Evolutionary conservation across 2,888 invertebrate species (phyloP), one percentile per base, ranked within the genome.

Genomic region (Temnothorax rugatulus): DNA sequence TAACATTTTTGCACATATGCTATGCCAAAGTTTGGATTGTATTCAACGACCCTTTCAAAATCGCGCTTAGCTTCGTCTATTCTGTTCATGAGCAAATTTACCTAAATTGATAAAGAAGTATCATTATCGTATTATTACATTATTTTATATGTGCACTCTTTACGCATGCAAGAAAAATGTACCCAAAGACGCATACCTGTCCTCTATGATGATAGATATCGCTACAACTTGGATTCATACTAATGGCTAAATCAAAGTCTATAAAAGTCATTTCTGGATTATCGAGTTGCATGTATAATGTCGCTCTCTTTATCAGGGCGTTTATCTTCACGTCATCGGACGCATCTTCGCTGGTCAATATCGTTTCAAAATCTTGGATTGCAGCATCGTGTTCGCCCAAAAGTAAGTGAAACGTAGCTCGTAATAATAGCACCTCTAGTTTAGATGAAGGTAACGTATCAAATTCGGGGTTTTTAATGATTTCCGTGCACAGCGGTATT

Each of bases 131-230:
- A 76, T 75, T 29, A 9, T 44, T 74, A 29, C 8, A 44, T 75
- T 63, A 75, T 2, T 44, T 44, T 29, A 9, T 61, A 18, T 8
- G 8, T 69, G n/a, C 18, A 69, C 4, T 7, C n/a, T 13, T 7
- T 38, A 57, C 11, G 57, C 57, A n/a, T 15, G 13, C 5, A n/a
- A 11, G 41, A 92, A 87, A 86, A 63, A 79, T 69, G 2, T 38
- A 5, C 0, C 41, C 1, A 25, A 52, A 25, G 2, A n/a, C n/a
- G 21, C 34, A 52, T 1, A 96, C 96, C 95, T 96, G 96, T 74
- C 99, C 99, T 87, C 99, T 96, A 93, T 99, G 99, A 94, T 99
- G 98, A 95, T 97, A 99, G 76, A 99, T 97, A 94, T 99, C 99
- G 34, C 97, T 96, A 94, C 98, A 98, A 50, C 97, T 95, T 0